A percentile compares a stretch with the other conserved stretches of the same genome.
Conservation (phyloP, 1,140 invertebrate genomes). For the Drosophila biarmipes region DNA sequence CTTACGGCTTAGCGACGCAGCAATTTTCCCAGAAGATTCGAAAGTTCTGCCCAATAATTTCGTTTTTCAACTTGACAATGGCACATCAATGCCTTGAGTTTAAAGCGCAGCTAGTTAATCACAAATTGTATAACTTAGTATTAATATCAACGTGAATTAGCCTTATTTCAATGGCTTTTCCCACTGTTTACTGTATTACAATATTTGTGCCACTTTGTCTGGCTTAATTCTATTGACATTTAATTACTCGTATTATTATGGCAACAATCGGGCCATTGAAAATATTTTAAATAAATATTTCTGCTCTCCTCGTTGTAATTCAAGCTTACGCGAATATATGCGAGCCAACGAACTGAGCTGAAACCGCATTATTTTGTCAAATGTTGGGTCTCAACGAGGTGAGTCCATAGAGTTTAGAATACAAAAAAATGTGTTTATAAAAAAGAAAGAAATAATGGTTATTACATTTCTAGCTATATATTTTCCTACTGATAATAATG, state of each 20-base stretch:
- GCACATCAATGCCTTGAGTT: not conserved
- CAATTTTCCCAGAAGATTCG: slow-evolving; percentile 53
- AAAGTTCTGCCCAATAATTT: slow-evolving; percentile 58
- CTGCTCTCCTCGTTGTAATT: slow-evolving; percentile 52
- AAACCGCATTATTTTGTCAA: slow-evolving; percentile 73
- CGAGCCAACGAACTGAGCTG: slow-evolving; percentile 5
- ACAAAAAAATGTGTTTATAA: too few species aligned
- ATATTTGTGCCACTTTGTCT: slow-evolving; percentile 25
- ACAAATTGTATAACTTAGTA: not conserved
- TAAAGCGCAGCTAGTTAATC: not conserved
- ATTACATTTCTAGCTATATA: too few species aligned
- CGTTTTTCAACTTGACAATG: not conserved
- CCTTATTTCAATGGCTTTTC: slow-evolving; percentile 2
- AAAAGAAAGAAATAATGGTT: too few species aligned
- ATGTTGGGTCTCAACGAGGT: slow-evolving; percentile 22
- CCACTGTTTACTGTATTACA: slow-evolving; percentile 16
- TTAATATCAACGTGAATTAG: not conserved
- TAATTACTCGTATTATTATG: slow-evolving; percentile 53
- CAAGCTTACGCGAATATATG: slow-evolving; percentile 60
- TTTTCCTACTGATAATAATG: too few species aligned
- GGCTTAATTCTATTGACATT: slow-evolving; percentile 72
- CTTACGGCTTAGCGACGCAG: slow-evolving; percentile 71
- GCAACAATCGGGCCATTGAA: slow-evolving; percentile 22
- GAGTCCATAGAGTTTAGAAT: not conserved
- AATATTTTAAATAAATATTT: slow-evolving; percentile 76